phyloP scores from a whole-genome alignment of 2,797 vertebrate genomes.

The Varecia variegata region DNA sequence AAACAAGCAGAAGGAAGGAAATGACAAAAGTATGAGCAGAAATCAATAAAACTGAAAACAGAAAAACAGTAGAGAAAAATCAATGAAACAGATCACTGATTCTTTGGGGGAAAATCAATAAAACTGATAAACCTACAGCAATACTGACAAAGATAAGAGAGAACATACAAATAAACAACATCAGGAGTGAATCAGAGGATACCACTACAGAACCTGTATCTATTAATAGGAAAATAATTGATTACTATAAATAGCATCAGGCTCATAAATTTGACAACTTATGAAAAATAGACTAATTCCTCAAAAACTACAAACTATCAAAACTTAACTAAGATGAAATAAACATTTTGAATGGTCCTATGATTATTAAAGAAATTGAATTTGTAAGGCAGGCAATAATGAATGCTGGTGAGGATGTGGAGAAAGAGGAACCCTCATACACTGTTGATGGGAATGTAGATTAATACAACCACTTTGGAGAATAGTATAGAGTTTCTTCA shows the following conservation, averaged over 20 bases:
- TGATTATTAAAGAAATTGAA: neutral
- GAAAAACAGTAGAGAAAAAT: constrained; percentile 5
- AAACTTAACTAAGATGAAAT: neutral
- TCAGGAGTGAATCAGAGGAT: neutral
- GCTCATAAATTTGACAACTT: constrained; percentile 6
- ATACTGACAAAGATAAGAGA: neutral
- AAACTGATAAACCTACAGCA: neutral
- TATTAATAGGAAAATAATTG: neutral
- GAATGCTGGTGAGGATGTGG: too few species aligned
- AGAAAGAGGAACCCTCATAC: too few species aligned
- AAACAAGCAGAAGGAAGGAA: constrained; percentile 11
- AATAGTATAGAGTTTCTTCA: too few species aligned
- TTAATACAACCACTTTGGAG: too few species aligned
- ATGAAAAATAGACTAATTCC: neutral
- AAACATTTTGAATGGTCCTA: neutral
- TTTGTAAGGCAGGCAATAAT: too few species aligned
- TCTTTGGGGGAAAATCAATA: neutral
- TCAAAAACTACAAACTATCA: neutral
- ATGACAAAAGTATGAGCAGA: neutral
- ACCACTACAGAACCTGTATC: neutral
- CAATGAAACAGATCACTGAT: neutral
- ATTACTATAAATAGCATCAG: neutral
- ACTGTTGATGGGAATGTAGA: too few species aligned
- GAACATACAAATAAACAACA: neutral
- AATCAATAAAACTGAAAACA: constrained; percentile 34